Base-by-base conservation (phyloP, 1,140 invertebrate genomes). In the Drosophila mayri region DNA sequence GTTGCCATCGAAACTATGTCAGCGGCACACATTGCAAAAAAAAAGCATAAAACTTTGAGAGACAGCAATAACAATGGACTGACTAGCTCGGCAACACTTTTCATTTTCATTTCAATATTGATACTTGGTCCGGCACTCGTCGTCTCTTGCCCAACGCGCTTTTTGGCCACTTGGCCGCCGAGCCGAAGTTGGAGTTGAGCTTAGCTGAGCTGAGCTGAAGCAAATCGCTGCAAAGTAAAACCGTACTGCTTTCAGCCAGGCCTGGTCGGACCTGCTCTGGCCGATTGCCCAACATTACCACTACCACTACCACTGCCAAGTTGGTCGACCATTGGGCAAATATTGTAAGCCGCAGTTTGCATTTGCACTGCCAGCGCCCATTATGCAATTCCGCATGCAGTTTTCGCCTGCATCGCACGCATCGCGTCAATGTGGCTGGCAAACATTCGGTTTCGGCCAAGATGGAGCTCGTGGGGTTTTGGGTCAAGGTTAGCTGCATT, bases 401-500 rank as follows among this genome's bases (percentile, higher is more conserved):
- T 72, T 78, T 70, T 60, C 22, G 55, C 50, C 41, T 57, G 55
- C 30, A 57, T 43, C 59, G 32, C 41, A 50, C 40, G 62, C 54
- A 44, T 18, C 35, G 50, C 16, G 5, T 4, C 30, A 12, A 30
- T 20, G 35, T 18, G 5, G 22, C 16, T n/a, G 12, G 38, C 35
- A 72, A 52, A 44, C 30, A 50, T 71, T 30, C 4, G 25, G 25
- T 3, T 35, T 37, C 63, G 37, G 44, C 11, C 41, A 40, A 41
- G 62, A 60, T 40, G 37, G 62, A 52, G 44, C 40, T 22, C n/a
- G 16, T 2, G 11, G 32, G 30, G 47, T 60, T 57, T 90, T 90
- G 86, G 85, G 85, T 90, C 85, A 90, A 90, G 85, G 85, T 79
- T 90, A 90, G 78, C 75, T 81, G 62, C 76, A 74, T 49, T 72